Base-by-base conservation (phyloP, 2,888 invertebrate genomes). In the Poecilobothrus nobilitatus region DNA sequence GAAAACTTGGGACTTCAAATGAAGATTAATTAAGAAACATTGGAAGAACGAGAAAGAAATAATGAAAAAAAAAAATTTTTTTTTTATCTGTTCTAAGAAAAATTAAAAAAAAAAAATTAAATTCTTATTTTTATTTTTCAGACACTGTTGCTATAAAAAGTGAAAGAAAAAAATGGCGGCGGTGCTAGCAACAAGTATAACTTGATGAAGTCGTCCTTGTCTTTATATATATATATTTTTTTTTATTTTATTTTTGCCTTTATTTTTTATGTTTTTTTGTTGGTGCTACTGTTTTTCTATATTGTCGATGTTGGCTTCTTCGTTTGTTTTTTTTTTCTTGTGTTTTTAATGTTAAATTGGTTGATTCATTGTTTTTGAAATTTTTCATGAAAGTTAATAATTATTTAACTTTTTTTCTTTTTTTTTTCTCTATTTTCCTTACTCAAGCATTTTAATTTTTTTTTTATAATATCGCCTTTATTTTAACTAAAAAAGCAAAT, bases 341-440 rank as follows among this genome's bases (percentile, higher is more conserved):
- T 12, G 1, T 37, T 53, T 53, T 53, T 53, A 9, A n/a, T n/a
- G n/a, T 15, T 53, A 53, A 53, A 53, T 53, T 53, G 53, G 18
- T 65, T 65, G 65, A 65, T 65, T 65, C 65, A 65, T 65, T 65
- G 33, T 33, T 65, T 18, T 65, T 65, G 34, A 34, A 65, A 37
- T 65, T 65, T 37, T 20, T 37, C 22, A n/a, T 65, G 65, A 65
- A 65, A 65, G 37, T 20, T 65, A 53, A 53, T 53, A 53, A 53
- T 53, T 53, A 53, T 53, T 53, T 53, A 53, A 53, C 53, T 53
- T 53, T 37, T 37, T 37, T 8, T 37, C 5, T 37, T 37, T 37
- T 37, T 8, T 37, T 37, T 37, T 37, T 37, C 7, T 37, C 12
- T 37, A n/a, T n/a, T 37, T 37, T 37, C 12, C 9, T 37, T 37